Base-by-base conservation (phyloP, 2,888 invertebrate genomes). In the Leptopilina myrica region DNA sequence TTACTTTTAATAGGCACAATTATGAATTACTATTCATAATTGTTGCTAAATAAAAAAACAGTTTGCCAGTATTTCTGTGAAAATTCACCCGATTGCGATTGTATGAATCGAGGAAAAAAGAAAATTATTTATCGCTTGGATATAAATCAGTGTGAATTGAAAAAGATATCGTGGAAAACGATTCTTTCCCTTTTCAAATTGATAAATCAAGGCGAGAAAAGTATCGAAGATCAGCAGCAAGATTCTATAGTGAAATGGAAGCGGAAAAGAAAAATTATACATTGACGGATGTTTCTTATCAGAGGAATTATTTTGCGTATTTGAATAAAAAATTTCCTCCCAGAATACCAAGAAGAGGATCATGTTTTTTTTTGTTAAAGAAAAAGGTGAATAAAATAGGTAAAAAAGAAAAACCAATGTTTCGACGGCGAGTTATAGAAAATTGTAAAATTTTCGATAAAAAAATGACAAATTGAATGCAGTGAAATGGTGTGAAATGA, bases 131-230 rank as follows among this genome's bases (percentile, higher is more conserved):
- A 46, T 15, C 14, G 15, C 12, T 11, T 46, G 5, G 33, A 49
- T 11, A 11, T 67, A 15, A 67, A 46, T 67, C 43, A 46, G 43
- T 15, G 20, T 67, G 12, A 33, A 33, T 64, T 64, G 12, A 46
- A 46, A 67, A 67, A 46, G 49, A 67, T 49, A 67, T 67, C 67
- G 20, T 67, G 15, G 7, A 46, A 67, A 33, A 67, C 8, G 46
- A 11, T 66, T 66, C 8, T 66, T 65, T 8, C 8, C 4, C 33
- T 33, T 33, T 2, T 4, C 46, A 43, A 66, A 43, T 46, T 46
- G 20, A 67, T 67, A 46, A 46, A 46, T 15, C 43, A 20, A 46
- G 46, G 7, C 2, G 46, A 46, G 46, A 11, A 15, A 20, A 67
- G 20, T 49, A 26, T 64, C 5, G 33, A 9, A 3, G 12, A 64